A percentile compares a stretch with the other conserved stretches of the same genome.
phyloP scores from a whole-genome alignment of 2,113 vertebrate species.

The Bos taurus region DNA sequence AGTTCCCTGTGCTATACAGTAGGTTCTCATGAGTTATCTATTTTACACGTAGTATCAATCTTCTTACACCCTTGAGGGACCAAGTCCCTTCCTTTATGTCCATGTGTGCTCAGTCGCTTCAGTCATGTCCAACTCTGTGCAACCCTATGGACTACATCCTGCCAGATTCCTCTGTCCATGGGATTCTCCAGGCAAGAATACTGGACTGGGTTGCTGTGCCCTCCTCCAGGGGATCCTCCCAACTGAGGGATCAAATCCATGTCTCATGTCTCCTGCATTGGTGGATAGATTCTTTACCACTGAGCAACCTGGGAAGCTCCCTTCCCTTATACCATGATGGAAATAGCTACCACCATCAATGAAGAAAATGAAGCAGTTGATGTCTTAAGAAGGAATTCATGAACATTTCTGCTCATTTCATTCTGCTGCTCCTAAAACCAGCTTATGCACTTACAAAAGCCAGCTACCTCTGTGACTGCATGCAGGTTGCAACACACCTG shows the following conservation, averaged over 20 bases:
- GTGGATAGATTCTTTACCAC: neutral
- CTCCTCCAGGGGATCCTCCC: neutral
- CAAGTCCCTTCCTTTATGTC: neutral
- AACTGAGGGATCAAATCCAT: neutral
- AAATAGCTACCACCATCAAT: neutral
- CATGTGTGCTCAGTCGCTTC: neutral
- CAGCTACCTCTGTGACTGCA: neutral
- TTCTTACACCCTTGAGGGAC: neutral
- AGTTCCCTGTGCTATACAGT: neutral
- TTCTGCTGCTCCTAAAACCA: neutral
- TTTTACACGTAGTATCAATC: neutral
- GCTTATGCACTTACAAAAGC: neutral
- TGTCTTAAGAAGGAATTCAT: neutral
- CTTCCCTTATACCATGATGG: neutral
- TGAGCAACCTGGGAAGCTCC: neutral
- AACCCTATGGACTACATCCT: neutral
- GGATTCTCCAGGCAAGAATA: neutral
- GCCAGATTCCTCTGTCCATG: neutral
- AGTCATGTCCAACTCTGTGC: neutral
- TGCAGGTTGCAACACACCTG: no score
- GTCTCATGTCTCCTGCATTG: neutral
- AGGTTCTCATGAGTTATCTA: neutral
- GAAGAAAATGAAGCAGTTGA: neutral
- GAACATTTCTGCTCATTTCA: neutral
- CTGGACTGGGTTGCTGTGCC: neutral